Evolutionary conservation across 2,888 invertebrate species (phyloP).

Genomic region (Callimorpha dominula): DNA sequence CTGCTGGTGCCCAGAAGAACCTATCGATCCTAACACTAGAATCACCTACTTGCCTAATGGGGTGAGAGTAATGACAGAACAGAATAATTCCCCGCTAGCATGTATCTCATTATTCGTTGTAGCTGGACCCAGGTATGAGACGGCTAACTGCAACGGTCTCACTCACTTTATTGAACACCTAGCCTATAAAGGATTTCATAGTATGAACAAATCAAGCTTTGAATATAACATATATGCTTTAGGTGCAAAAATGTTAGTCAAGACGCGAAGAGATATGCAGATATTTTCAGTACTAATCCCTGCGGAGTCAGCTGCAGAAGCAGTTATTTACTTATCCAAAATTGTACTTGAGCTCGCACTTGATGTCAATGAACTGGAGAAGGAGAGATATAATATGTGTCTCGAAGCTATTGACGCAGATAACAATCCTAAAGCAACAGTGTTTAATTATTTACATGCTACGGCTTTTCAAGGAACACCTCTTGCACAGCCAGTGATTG

Average conservation of each 20-base stretch:
- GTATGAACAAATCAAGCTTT: constrained; percentile 46
- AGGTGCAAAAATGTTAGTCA: constrained; percentile 58
- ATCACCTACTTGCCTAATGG: constrained; percentile 64
- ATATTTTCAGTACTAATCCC: constrained; percentile 60
- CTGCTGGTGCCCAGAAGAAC: constrained; percentile 8
- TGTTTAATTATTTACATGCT: constrained; percentile 81
- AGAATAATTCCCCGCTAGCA: constrained; percentile 54
- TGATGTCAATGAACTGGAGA: constrained; percentile 57
- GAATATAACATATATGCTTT: constrained; percentile 47
- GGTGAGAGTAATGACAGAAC: constrained; percentile 66
- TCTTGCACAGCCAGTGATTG: constrained; percentile 78
- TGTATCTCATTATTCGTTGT: constrained; percentile 65
- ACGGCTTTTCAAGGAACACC: constrained; percentile 83
- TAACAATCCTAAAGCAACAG: constrained; percentile 64
- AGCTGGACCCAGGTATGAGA: constrained; percentile 73
- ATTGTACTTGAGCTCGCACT: constrained; percentile 60
- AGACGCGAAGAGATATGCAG: constrained; percentile 70
- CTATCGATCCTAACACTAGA: constrained; percentile 30
- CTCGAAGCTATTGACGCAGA: constrained; percentile 70
- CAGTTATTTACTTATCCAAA: constrained; percentile 56
- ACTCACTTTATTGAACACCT: constrained; percentile 76
- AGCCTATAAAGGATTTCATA: constrained; percentile 66
- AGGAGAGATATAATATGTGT: constrained; percentile 63
- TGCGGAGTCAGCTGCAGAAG: constrained; percentile 32
- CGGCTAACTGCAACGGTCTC: constrained; percentile 66